Evolutionary conservation across 2,888 invertebrate genomes (phyloP).

Genomic region (Rhingia campestris): DNA sequence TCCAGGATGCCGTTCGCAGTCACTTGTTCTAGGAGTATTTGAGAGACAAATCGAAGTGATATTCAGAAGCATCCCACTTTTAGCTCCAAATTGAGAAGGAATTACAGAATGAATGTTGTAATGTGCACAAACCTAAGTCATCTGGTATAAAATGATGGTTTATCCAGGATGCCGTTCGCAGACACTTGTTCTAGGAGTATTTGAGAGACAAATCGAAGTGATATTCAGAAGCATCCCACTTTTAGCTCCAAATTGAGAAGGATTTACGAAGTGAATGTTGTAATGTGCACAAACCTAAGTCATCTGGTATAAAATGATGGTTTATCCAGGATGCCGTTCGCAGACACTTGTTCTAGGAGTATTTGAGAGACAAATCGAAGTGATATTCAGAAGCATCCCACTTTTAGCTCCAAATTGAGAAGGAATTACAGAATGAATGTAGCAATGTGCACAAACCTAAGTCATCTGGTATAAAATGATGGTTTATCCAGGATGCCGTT

Average conservation of each 20-base stretch:
- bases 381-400: neutral
- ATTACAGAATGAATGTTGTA: constrained; percentile 13
- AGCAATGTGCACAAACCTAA: neutral
- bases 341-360: constrained; percentile 29
- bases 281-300: constrained; percentile 31
- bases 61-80: constrained; percentile 48
- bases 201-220: constrained; percentile 24
- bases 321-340: constrained; percentile 42
- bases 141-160: constrained; percentile 28
- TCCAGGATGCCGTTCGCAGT: constrained; percentile 65
- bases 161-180: constrained; percentile 40
- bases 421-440: neutral
- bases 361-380: constrained; percentile 29
- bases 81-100: neutral
- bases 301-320: constrained; percentile 31
- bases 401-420: neutral
- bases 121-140: constrained; percentile 43
- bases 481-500: constrained; percentile 22
- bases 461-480: constrained; percentile 14
- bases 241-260: constrained; percentile 12
- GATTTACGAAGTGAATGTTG: too few relatives aligned
- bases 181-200: constrained; percentile 30
- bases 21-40: constrained; percentile 53
- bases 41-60: constrained; percentile 56
- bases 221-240: constrained; percentile 24